Evolutionary conservation across 2,113 vertebrate species (phyloP), one percentile per base, ranked within the genome.

Genomic region (Hyperoodon ampullatus): DNA sequence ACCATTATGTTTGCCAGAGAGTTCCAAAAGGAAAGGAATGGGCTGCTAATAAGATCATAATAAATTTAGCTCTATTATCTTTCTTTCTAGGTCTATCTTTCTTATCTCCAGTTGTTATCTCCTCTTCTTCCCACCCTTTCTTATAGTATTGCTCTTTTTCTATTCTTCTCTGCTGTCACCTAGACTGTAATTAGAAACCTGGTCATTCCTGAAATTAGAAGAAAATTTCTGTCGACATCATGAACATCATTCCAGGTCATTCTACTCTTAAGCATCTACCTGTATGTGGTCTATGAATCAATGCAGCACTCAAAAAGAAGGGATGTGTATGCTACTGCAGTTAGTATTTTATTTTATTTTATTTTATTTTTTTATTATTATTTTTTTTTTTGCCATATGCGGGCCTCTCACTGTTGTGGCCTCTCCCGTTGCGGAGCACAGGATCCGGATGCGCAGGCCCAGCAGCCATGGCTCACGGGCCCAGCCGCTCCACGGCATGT

Each of bases 261-360:
- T 93, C 55, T 83, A 0, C 53, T 55, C 82, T 71, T 61, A 35
- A 23, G 19, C 5, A 12, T n/a, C 35, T 88, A 18, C 28, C 19
- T 78, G n/a, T 92, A 4, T 42, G 11, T 61, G 33, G 18, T 16
- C 10, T 53, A 21, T 61, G 35, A 82, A 50, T 90, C n/a, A 53
- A 1, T 30, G 10, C 8, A 35, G 26, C 60, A 23, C 6, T 84
- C 33, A 39, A 42, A 89, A 61, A 93, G 42, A 85, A 55, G 23
- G n/a, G 26, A 35, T 26, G 4, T 65, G 1, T 13, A 1, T 85
- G 19, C 6, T 70, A 2, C 16, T 26, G 30, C 42, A 66, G 50
- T 78, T 28, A 78, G 6, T 68, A 70, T 92, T 58, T 58, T 94
- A 78, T 58, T 93, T 90, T 63, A n/a, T n/a, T n/a, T n/a, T n/a